Conservation (phyloP, 2,888 invertebrate species). For the Antheraea assamensis region DNA sequence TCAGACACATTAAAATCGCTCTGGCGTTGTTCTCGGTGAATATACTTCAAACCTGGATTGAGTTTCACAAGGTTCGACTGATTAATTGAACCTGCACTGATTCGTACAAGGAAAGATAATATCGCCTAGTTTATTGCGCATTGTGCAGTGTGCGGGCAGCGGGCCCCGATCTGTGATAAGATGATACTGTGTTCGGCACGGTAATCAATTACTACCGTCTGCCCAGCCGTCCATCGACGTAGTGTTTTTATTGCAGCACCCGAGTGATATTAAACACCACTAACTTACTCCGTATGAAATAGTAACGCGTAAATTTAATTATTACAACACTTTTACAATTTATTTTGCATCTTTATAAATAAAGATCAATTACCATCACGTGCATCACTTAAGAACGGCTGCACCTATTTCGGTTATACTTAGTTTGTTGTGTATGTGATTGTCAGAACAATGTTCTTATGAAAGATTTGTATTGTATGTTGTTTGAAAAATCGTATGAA, state of each 20-base stretch:
- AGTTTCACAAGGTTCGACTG: slow-evolving; percentile 24
- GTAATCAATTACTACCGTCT: slow-evolving; percentile 72
- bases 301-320: slow-evolving; percentile 59
- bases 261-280: slow-evolving; percentile 69
- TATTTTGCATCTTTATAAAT: too few relatives aligned
- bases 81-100: slow-evolving; percentile 54
- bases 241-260: slow-evolving; percentile 67
- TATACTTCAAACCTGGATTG: slow-evolving; percentile 15
- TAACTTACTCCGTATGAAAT: slow-evolving; percentile 53
- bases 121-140: slow-evolving; percentile 78
- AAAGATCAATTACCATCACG: too few relatives aligned
- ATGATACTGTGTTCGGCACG: slow-evolving; percentile 63
- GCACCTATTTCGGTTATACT: too few relatives aligned
- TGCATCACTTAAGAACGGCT: too few relatives aligned
- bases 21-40: not conserved
- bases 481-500: too few relatives aligned
- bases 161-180: slow-evolving; percentile 68
- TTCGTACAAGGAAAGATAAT: slow-evolving; percentile 74
- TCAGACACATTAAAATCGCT: not conserved
- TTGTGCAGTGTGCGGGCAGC: slow-evolving; percentile 54
- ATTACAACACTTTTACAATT: slow-evolving; percentile 36
- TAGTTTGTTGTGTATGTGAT: too few relatives aligned
- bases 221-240: slow-evolving; percentile 55
- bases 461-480: too few relatives aligned
- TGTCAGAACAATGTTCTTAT: too few relatives aligned